Conservation (phyloP, 2,113 vertebrate genomes). For the Crocuta crocuta region DNA sequence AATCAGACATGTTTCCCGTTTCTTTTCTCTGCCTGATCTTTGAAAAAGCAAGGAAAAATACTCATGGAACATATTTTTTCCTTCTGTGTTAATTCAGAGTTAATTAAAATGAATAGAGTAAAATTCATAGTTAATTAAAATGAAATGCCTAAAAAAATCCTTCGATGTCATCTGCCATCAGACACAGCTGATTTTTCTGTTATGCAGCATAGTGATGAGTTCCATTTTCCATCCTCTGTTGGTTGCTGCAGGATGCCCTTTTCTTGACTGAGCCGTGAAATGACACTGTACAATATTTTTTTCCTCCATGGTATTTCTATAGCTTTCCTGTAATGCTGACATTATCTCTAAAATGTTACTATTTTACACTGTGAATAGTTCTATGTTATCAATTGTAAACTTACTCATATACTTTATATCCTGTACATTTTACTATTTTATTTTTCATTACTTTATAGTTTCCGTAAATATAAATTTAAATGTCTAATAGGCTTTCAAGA, state of each 20-base stretch:
- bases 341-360: background rate
- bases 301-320: background rate
- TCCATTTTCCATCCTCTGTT: background rate
- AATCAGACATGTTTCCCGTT: background rate
- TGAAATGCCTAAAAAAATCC: background rate
- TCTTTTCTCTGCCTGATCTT: background rate
- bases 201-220: background rate
- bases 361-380: background rate
- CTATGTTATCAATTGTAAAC: background rate
- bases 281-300: background rate
- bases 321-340: background rate
- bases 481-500: slow-evolving; percentile 24
- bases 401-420: background rate
- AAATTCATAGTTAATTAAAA: slow-evolving; percentile 29
- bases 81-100: background rate
- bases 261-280: background rate
- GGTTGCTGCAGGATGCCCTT: background rate
- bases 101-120: slow-evolving; percentile 12
- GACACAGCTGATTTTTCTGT: background rate
- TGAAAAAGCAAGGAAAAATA: slow-evolving; percentile 4
- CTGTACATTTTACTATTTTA: background rate
- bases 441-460: background rate
- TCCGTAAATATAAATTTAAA: slow-evolving; percentile 2
- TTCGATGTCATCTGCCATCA: background rate
- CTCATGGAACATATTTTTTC: background rate